Evolutionary conservation across 1,140 invertebrate genomes (phyloP), one percentile per base, ranked within the genome.

Genomic region (Eupristina koningsbergeri): DNA sequence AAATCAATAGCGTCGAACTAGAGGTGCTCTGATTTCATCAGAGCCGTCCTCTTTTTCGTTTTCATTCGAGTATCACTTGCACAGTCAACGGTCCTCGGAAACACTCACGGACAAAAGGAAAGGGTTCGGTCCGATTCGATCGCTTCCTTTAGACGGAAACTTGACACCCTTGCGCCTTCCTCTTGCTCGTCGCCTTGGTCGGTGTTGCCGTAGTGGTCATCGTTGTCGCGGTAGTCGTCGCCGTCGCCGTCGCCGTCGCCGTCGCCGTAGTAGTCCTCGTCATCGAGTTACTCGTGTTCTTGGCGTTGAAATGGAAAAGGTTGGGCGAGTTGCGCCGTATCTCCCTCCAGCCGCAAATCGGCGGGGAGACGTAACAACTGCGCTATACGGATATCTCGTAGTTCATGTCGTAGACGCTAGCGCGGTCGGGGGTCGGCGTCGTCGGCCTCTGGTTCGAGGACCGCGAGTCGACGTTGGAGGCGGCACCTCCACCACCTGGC

Each of bases 361-460:
- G 89, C 79, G 87, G 87, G 88, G 89, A 90, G 90, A 90, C 86
- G 85, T 86, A 84, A 83, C 87, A 88, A 84, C 69, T 91, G 88
- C 89, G 92, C 93, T 94, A 96, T 93, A 98, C 97, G 81, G 97
- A 98, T 92, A 98, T 98, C 93, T 98, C 97, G 92, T 98, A 98
- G 93, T 97, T 98, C 95, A 97, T 97, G 92, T 98, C 98, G 91
- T 98, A 98, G 81, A 98, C 96, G 92, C 96, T 98, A 85, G 95
- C 95, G 85, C 97, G 95, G 89, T 98, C 96, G 39, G 95, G 96
- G n/a, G 95, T 96, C 36, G 95, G 94, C 34, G 95, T 93, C 11
- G 93, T 94, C 78, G 93, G 91, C 83, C 90, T 91, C 84, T 89
- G 91, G 45, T 85, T 91, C 87, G 85, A 90, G n/a, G 76, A 41